Evolutionary conservation across 1,140 invertebrate genomes (phyloP), one percentile per base, ranked within the genome.

Genomic region (Lordiphosa clarofinis): DNA sequence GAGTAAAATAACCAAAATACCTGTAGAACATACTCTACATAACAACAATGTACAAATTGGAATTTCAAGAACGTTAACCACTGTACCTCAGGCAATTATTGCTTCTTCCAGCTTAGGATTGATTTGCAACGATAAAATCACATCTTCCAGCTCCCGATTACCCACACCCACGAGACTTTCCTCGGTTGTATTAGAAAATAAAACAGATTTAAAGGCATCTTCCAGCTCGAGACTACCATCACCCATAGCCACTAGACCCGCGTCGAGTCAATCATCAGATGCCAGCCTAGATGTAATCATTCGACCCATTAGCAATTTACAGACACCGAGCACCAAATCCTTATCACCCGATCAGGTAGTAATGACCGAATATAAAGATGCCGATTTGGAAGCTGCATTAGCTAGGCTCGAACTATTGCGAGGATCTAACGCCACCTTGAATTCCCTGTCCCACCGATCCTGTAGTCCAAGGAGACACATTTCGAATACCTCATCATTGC

Each of bases 331-430:
- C 37, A 46, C 61, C 0, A 59, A 68, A 0, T 82, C 76, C 12
- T 49, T 59, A 7, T 63, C 73, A 1, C 78, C 76, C 1, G 75
- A 75, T 21, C 67, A 76, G 4, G 63, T 82, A 4, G 52, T 82
- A 4, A 50, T 81, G 19, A 52, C 65, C 11, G 67, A 54, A 4
- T 81, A 68, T 4, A 58, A 63, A 7, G 72, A 87, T 13, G 58
- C 39, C 10, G 76, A 82, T 4, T 21, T 82, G 31, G 76, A 82
- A 47, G 78, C 78, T 8, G 78, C 78, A 0, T 43, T 84, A 43
- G 78, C 78, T 4, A 56, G 50, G 1, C n/a, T 82, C 0, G 54
- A 75, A 10, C 56, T 72, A 5, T 54, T 81, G 36, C 43, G 78
- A 1, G 72, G 67, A 10, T 82, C 76, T 4, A 72, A 42, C 0